These are phyloP conservation scores for Erpornis zantholeuca DNA, from an alignment of 2,113 vertebrate species.

Conservation along the genomic window DNA sequence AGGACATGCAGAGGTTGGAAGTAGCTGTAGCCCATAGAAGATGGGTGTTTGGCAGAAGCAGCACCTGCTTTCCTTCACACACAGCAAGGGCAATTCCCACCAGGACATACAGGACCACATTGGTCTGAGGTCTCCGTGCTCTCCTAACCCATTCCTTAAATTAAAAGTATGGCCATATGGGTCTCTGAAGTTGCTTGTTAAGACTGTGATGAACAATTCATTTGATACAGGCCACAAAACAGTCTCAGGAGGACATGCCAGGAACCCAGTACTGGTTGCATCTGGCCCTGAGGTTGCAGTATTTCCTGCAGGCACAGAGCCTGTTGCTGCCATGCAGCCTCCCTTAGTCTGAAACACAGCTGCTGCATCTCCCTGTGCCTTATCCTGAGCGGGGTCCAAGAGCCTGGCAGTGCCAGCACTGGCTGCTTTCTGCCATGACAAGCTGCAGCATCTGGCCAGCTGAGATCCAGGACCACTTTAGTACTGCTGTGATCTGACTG, in stretches of 20 bases:
- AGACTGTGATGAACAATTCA: not conserved
- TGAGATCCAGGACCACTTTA: not conserved
- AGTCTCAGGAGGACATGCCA: not conserved
- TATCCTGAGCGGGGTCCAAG: not conserved
- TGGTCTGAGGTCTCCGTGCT: not conserved
- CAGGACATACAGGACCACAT: not conserved
- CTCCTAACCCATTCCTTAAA: not conserved
- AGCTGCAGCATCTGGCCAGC: not conserved
- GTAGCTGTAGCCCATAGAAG: not conserved
- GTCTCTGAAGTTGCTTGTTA: not conserved
- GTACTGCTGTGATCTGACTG: not conserved
- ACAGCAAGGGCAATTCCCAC: not conserved
- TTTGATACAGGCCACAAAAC: not conserved
- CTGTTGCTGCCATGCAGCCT: not conserved
- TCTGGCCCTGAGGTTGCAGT: not conserved
- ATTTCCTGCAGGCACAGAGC: not conserved
- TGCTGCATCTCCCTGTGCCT: not conserved
- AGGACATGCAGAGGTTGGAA: not conserved
- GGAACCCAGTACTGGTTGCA: not conserved
- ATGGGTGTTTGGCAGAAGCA: not conserved
- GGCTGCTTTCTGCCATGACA: not conserved
- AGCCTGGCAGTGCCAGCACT: not conserved
- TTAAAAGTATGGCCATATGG: accelerated
- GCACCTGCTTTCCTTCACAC: not conserved
- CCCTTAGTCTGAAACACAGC: not conserved